Conservation (phyloP, 2,113 vertebrate genomes). For the Synodontis membranacea region DNA sequence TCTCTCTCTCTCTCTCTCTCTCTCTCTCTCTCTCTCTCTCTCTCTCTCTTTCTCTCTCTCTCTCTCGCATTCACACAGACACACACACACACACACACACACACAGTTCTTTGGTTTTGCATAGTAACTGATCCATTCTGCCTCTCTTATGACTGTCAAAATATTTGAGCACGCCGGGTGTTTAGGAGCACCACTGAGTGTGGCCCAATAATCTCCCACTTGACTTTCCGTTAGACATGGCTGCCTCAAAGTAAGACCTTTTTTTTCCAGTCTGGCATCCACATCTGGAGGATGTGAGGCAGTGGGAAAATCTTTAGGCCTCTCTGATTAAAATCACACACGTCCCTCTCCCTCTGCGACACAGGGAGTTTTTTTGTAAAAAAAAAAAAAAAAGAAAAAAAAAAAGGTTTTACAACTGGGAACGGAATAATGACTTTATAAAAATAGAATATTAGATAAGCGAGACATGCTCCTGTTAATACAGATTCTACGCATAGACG, state of each 20-base stretch:
- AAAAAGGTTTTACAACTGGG: slow-evolving; percentile 59
- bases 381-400: too few species aligned
- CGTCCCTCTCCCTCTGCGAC: slow-evolving; percentile 51
- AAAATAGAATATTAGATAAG: slow-evolving; percentile 69
- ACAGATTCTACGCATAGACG: slow-evolving; percentile 60
- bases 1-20: background rate
- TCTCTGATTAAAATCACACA: slow-evolving; percentile 69
- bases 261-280: slow-evolving; percentile 45
- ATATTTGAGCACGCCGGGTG: slow-evolving; percentile 70
- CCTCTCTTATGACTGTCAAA: slow-evolving; percentile 71
- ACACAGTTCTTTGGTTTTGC: slow-evolving; percentile 36
- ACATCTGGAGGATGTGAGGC: slow-evolving; percentile 65
- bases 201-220: slow-evolving; percentile 69
- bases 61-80: background rate
- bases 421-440: slow-evolving; percentile 63
- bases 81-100: slow-evolving; percentile 42
- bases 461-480: slow-evolving; percentile 53
- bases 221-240: slow-evolving; percentile 51
- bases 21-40: background rate
- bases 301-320: slow-evolving; percentile 64
- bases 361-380: slow-evolving; percentile 18
- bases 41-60: background rate
- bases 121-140: slow-evolving; percentile 67
- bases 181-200: slow-evolving; percentile 70
- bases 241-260: slow-evolving; percentile 38